Conservation (phyloP, 2,797 vertebrate genomes). For the Pseudotriccus pelzelni region DNA sequence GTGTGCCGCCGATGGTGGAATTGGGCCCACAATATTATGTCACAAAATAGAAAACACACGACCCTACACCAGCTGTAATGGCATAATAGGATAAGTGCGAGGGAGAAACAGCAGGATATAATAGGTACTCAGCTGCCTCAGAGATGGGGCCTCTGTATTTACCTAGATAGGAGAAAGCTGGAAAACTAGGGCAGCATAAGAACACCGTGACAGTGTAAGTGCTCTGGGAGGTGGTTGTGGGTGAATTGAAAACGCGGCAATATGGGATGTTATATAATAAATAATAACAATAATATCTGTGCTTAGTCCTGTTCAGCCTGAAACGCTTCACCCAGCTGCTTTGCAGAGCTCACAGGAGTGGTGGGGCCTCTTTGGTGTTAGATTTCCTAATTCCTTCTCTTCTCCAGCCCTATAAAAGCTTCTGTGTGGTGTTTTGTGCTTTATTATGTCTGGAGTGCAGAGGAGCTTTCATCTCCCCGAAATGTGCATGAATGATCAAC, state of each 20-base stretch:
- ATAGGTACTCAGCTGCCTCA: slow-evolving; percentile 52
- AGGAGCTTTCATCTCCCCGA: neutral
- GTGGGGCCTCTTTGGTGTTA: neutral
- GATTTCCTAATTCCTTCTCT: slow-evolving; percentile 16
- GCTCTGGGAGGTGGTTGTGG: slow-evolving; percentile 32
- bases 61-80: slow-evolving; percentile 42
- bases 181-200: slow-evolving; percentile 30
- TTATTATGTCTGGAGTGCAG: neutral
- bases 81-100: slow-evolving; percentile 63
- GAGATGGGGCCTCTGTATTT: slow-evolving; percentile 13
- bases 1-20: neutral
- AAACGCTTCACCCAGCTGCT: neutral
- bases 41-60: slow-evolving; percentile 60
- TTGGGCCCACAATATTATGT: slow-evolving; percentile 54
- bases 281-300: slow-evolving; percentile 31
- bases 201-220: slow-evolving; percentile 22
- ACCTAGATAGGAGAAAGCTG: slow-evolving; percentile 17
- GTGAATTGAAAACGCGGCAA: slow-evolving; percentile 26
- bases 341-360: neutral
- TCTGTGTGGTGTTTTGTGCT: neutral
- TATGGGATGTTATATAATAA: slow-evolving; percentile 22
- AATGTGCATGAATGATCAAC: neutral
- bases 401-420: neutral
- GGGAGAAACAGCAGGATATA: slow-evolving; percentile 45
- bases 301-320: neutral